Conservation (phyloP, 2,113 vertebrate genomes). For the Misgurnus mizolepis region DNA sequence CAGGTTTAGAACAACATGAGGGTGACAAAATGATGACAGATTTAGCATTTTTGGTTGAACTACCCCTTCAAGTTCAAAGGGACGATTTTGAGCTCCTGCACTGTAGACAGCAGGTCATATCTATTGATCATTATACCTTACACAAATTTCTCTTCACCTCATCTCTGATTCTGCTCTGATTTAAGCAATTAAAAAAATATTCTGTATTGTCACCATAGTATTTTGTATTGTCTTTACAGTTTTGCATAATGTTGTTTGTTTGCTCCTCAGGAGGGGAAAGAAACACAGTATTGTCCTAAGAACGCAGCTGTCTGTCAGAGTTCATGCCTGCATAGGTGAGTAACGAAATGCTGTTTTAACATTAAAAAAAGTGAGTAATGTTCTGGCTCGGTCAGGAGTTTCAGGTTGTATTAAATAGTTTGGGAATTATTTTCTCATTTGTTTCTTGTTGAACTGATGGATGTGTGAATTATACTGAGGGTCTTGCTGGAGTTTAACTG, state of each 20-base stretch:
- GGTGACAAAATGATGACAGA: too few relatives aligned
- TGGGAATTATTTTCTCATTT: slow-evolving; percentile 23
- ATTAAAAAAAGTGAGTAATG: background rate
- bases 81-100: too few relatives aligned
- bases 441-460: slow-evolving; percentile 10
- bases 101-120: too few relatives aligned
- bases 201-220: background rate
- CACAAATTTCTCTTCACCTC: too few relatives aligned
- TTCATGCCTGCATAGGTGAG: slow-evolving; percentile 97
- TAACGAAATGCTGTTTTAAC: slow-evolving; percentile 52
- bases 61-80: too few relatives aligned
- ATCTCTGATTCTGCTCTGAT: too few relatives aligned
- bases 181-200: too few relatives aligned
- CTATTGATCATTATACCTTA: too few relatives aligned
- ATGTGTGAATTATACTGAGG: slow-evolving; percentile 34
- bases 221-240: background rate
- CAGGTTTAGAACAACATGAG: too few relatives aligned
- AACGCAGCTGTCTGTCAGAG: slow-evolving; percentile 93
- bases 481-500: slow-evolving; percentile 27
- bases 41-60: too few relatives aligned
- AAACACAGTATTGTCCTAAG: slow-evolving; percentile 94
- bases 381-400: background rate
- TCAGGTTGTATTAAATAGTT: slow-evolving; percentile 22
- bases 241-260: slow-evolving; percentile 36
- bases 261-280: slow-evolving; percentile 83